Conservation (phyloP, 2,888 invertebrate genomes). For the Drosophila robusta region DNA sequence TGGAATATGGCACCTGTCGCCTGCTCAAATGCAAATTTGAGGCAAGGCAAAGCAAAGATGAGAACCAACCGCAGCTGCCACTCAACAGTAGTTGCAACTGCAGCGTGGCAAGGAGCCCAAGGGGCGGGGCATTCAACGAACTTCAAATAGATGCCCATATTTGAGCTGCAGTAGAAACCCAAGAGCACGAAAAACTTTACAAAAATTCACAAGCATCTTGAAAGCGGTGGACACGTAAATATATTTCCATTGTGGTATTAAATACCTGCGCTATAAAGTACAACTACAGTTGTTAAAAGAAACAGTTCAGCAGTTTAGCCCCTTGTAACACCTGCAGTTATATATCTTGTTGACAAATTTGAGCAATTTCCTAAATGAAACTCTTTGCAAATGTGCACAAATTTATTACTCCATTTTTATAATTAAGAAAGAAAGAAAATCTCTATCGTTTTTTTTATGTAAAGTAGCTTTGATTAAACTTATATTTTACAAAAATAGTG, state of each 20-base stretch:
- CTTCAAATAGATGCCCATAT: slow-evolving; percentile 43
- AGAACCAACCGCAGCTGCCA: slow-evolving; percentile 33
- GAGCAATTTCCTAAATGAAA: not conserved
- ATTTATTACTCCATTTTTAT: too few relatives aligned
- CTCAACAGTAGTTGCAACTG: slow-evolving; percentile 37
- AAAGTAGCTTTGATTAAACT: too few relatives aligned
- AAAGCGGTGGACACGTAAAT: not conserved
- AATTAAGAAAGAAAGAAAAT: too few relatives aligned
- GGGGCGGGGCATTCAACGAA: not conserved
- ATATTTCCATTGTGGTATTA: too few relatives aligned
- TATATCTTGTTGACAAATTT: too few relatives aligned
- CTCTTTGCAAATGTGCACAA: not conserved
- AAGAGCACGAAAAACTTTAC: slow-evolving; percentile 24
- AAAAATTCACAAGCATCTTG: slow-evolving; percentile 27
- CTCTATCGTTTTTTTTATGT: too few relatives aligned
- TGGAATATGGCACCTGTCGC: slow-evolving; percentile 33
- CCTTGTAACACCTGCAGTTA: too few relatives aligned
- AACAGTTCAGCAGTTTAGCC: not conserved
- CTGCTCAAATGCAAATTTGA: slow-evolving; percentile 46
- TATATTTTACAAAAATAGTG: too few relatives aligned
- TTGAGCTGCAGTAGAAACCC: slow-evolving; percentile 21
- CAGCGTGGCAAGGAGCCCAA: slow-evolving; percentile 4
- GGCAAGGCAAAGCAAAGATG: slow-evolving; percentile 26
- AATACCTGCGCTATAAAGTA: too few relatives aligned
- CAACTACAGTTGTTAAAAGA: too few relatives aligned